Base-by-base conservation (phyloP, 2,888 invertebrate species). In the Selenia dentaria region DNA sequence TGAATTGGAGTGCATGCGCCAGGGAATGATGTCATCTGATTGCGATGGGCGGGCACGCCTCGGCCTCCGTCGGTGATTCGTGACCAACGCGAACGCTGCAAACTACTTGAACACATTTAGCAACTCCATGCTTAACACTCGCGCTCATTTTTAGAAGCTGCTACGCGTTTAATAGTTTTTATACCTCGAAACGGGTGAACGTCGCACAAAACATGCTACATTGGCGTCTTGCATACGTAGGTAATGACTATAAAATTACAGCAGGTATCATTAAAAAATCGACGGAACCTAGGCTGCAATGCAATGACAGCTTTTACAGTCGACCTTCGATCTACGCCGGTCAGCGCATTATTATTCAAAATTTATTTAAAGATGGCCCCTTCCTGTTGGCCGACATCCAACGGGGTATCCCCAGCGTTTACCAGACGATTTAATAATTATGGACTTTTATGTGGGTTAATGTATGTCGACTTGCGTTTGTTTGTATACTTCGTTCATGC, bases 351-450 rank as follows among this genome's bases (percentile, higher is more conserved):
- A 82, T 82, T 79, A 82, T 83, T 77, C 74, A 61, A 74, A 78
- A 83, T 85, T 80, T 85, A 81, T 83, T 83, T 81, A 80, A 77
- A 83, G 80, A 79, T 78, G 66, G 73, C 74, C 66, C 71, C 82
- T 86, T 85, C 83, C 87, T 82, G 79, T 84, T 89, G 89, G 89
- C 88, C 70, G 51, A 62, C 53, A 61, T 81, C 89, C 89, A 89
- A 82, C 74, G 79, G 87, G 88, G 87, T 80, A 84, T 79, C 84
- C 87, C 89, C 83, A 67, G 70, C 76, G 76, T 79, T 79, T 79
- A 83, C 82, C 81, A 85, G 85, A 87, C 84, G 80, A 80, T 84
- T 79, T 79, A 80, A 82, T 84, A 82, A 85, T 84, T 84, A 81
- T 76, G 75, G 74, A 74, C 74, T 78, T 79, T 77, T 73, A 74